Evolutionary conservation across 2,113 vertebrate genomes (phyloP), one percentile per base, ranked within the genome.

Genomic region (Sterrhoptilus dennistouni): DNA sequence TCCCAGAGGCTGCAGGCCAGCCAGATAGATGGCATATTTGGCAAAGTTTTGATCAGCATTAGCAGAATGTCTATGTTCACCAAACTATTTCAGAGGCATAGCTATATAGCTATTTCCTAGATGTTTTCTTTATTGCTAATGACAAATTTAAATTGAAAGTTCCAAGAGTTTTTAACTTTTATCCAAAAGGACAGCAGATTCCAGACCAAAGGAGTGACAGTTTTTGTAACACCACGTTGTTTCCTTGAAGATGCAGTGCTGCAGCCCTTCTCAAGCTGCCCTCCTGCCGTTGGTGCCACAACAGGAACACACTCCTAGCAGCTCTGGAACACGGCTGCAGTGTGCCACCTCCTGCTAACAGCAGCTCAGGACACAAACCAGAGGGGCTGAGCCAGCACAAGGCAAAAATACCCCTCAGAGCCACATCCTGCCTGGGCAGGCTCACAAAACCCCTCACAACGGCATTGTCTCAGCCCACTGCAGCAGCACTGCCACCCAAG

Each of bases 271-370:
- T 65, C 57, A 52, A 33, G 47, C 7, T 16, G 23, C n/a, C 38
- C 40, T 80, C 49, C 21, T 52, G 53, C 42, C 56, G 5, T 3
- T 28, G n/a, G 50, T 56, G 40, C 17, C 27, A 24, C 0, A 3
- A 76, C 66, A 64, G 40, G 21, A 72, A 53, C 27, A 47, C n/a
- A 53, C 7, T 16, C 79, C n/a, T 38, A 29, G 52, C 3, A 65
- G 64, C 72, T 65, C 50, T 68, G 49, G 83, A 87, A 57, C 33
- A 40, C 2, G 15, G 86, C 53, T 68, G 79, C 66, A 89, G 91
- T 11, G 33, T 93, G 91, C 72, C 76, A 87, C 59, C 87, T 89
- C 86, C 95, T 89, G 83, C 95, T 59, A 63, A 61, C 9, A 3
- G 64, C 64, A 59, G 69, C 64, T 74, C 70, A 83, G 52, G 77